Conservation (phyloP, 2,113 vertebrate species). For the Catharus minimus region DNA sequence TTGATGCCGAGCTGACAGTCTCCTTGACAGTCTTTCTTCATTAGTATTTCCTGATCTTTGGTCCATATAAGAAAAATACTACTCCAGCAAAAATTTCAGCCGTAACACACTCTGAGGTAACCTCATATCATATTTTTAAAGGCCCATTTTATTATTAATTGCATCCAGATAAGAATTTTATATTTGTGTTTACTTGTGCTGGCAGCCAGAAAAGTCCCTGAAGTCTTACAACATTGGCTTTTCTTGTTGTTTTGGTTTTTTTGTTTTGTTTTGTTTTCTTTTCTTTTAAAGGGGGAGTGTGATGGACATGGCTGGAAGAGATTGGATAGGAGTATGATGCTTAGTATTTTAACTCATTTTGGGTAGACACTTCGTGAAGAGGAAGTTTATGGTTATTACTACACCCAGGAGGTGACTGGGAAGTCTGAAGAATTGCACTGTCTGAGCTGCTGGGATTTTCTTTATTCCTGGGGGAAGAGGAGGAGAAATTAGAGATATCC, state of each 20-base stretch:
- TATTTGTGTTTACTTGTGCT: not conserved
- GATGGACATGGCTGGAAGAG: not conserved
- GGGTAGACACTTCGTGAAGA: not conserved
- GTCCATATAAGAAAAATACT: not conserved
- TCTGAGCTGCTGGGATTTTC: not conserved
- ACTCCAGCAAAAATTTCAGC: not conserved
- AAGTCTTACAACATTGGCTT: not conserved
- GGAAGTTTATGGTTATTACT: not conserved
- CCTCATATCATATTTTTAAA: not conserved
- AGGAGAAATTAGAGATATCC: not conserved
- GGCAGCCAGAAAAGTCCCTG: not conserved
- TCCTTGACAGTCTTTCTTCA: fast-evolving
- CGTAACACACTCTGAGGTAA: not conserved
- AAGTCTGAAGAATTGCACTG: not conserved
- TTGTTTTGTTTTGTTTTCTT: too few species aligned
- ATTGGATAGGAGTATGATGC: not conserved
- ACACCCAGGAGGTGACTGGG: not conserved
- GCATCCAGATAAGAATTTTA: not conserved
- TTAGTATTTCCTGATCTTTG: not conserved
- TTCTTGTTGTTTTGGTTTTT: not conserved
- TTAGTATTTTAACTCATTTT: not conserved
- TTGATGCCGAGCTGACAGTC: not conserved
- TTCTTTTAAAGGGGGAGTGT: not conserved
- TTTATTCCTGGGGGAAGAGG: not conserved
- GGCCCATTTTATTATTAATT: not conserved